phyloP scores from a whole-genome alignment of 2,113 vertebrate genomes.

The Mandrillus leucophaeus region DNA sequence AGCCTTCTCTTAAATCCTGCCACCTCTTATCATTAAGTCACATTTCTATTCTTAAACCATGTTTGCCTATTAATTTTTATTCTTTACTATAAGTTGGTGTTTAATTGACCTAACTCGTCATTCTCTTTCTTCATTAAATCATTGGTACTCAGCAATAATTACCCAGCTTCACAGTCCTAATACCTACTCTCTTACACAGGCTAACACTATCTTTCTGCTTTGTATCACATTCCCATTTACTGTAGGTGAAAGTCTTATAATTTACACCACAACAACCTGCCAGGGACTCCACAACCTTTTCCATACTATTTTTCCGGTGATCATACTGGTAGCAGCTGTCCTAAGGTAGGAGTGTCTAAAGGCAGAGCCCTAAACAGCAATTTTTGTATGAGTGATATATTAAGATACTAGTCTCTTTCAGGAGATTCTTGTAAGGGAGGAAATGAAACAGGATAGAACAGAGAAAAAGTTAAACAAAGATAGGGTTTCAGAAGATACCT shows the following conservation, averaged over 20 bases:
- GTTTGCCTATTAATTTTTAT: conserved; percentile 2
- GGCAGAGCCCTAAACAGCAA: background rate
- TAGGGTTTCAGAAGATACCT: background rate
- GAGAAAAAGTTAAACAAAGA: background rate
- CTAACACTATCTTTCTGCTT: background rate
- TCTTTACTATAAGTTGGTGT: background rate
- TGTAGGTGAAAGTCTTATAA: background rate
- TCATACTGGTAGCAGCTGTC: background rate
- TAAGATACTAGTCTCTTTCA: background rate
- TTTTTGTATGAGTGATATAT: background rate
- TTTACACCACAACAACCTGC: background rate
- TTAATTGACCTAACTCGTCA: background rate
- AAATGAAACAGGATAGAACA: background rate
- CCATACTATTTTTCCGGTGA: background rate
- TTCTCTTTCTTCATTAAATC: background rate
- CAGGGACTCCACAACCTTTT: background rate
- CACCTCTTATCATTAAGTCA: background rate
- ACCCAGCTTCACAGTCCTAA: background rate
- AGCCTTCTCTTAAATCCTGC: conserved; percentile 1
- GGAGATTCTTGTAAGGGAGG: background rate
- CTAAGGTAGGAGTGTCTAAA: background rate
- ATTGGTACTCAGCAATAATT: background rate
- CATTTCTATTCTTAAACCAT: conserved; percentile 3
- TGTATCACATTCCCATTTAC: background rate
- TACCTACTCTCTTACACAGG: background rate